Conservation (phyloP, 2,888 invertebrate genomes). For the Ptilodon capucinus region DNA sequence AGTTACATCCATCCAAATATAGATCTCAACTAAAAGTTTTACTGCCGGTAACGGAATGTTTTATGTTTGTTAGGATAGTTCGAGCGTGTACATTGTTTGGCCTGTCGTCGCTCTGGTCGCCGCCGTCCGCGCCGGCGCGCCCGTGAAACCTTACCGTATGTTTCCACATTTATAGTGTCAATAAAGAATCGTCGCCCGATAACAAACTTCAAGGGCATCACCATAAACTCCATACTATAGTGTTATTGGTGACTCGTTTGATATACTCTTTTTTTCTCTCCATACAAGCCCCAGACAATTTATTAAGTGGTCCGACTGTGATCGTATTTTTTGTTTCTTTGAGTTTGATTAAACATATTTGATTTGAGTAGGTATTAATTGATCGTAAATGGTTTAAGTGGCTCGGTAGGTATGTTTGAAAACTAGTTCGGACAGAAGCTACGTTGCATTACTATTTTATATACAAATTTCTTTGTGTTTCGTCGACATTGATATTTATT, state of each 20-base stretch:
- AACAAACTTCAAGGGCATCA: constrained; percentile 69
- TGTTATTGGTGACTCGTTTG: constrained; percentile 76
- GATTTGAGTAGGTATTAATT: constrained; percentile 59
- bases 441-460: neutral
- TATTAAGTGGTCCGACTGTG: constrained; percentile 67
- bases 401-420: constrained; percentile 3
- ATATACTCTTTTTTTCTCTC: constrained; percentile 59
- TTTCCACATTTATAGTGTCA: constrained; percentile 65
- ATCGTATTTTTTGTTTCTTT: constrained; percentile 48
- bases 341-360: constrained; percentile 51
- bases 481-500: constrained; percentile 15
- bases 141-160: constrained; percentile 46
- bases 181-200: constrained; percentile 73
- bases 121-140: constrained; percentile 22
- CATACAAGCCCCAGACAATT: constrained; percentile 59
- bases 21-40: neutral
- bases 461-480: too few relatives aligned
- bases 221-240: constrained; percentile 74
- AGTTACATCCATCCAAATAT: neutral
- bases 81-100: constrained; percentile 11
- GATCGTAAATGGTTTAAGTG: constrained; percentile 40
- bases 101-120: constrained; percentile 12
- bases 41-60: neutral
- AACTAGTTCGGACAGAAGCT: constrained; percentile 7
- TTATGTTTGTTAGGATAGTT: neutral